Evolutionary conservation across 2,797 vertebrate genomes (phyloP).

Genomic region (Danio aesculapii): DNA sequence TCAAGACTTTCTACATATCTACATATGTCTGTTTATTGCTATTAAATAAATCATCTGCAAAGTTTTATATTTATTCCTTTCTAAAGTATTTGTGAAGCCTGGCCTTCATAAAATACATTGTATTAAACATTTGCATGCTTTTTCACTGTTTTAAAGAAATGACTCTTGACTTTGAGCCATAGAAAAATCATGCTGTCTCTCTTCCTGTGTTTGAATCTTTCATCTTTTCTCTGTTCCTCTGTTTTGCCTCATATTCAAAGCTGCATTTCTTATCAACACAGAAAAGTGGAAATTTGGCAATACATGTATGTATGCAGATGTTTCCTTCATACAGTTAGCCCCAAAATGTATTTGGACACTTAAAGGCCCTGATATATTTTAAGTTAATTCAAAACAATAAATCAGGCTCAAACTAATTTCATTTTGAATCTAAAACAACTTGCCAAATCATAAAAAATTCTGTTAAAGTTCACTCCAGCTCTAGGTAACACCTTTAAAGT

Average conservation of each 20-base stretch:
- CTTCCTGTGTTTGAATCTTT: constrained; percentile 9
- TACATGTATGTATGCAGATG: constrained; percentile 6
- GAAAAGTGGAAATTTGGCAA: constrained; percentile 13
- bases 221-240: not conserved
- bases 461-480: no score
- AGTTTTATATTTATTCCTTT: no score
- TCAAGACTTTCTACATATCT: not conserved
- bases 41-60: not conserved
- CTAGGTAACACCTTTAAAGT: no score
- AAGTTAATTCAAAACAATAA: no score
- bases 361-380: no score
- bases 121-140: constrained; percentile 21
- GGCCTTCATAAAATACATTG: constrained; percentile 31
- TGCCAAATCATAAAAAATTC: no score
- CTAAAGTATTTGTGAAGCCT: not conserved
- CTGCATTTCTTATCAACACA: constrained; percentile 30
- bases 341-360: not conserved
- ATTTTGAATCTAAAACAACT: no score
- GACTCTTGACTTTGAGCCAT: constrained; percentile 21
- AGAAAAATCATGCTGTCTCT: constrained; percentile 13
- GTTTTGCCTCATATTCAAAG: not conserved
- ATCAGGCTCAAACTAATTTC: no score
- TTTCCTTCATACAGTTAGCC: not conserved
- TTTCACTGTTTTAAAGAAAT: constrained; percentile 47
- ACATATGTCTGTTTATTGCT: not conserved